phyloP scores from a whole-genome alignment of 2,797 vertebrate species.

The Rhinogobio ventralis region DNA sequence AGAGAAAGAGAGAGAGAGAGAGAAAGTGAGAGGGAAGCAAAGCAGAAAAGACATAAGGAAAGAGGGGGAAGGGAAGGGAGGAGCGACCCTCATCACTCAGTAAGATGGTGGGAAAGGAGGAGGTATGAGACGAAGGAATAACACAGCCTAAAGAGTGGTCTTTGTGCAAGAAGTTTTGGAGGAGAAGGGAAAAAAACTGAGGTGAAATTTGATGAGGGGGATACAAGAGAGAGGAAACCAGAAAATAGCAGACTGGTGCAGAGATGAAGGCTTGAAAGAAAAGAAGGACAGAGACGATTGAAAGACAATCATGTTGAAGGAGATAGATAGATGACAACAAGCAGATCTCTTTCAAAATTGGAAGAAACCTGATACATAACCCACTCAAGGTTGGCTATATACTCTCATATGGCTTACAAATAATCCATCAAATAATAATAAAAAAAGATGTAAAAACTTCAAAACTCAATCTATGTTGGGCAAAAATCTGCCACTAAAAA shows the following conservation, averaged over 20 bases:
- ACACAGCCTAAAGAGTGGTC: conserved; percentile 50
- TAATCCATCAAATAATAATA: neutral
- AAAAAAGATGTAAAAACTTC: neutral
- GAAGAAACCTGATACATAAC: conserved; percentile 19
- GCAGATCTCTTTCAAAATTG: conserved; percentile 25
- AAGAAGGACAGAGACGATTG: conserved; percentile 20
- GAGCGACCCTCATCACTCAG: conserved; percentile 58
- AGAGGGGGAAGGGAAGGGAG: conserved; percentile 55
- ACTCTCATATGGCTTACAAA: neutral
- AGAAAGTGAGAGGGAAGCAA: conserved; percentile 20
- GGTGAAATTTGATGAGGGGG: conserved; percentile 43
- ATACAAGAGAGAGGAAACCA: conserved; percentile 21
- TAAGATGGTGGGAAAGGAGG: conserved; percentile 47
- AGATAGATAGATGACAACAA: conserved; percentile 13
- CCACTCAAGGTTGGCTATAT: conserved; percentile 4
- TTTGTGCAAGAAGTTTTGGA: conserved; percentile 54
- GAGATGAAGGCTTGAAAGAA: conserved; percentile 33
- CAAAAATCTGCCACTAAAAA: neutral
- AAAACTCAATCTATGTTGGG: neutral
- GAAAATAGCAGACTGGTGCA: conserved; percentile 4
- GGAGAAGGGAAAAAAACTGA: conserved; percentile 44
- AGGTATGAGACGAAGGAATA: conserved; percentile 47
- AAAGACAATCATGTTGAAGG: conserved; percentile 25
- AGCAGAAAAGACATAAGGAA: conserved; percentile 26
- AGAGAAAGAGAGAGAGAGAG: neutral